These are phyloP conservation scores for Criorhina ranunculi DNA, from an alignment of 2,888 invertebrate genomes.

Conservation along the genomic window DNA sequence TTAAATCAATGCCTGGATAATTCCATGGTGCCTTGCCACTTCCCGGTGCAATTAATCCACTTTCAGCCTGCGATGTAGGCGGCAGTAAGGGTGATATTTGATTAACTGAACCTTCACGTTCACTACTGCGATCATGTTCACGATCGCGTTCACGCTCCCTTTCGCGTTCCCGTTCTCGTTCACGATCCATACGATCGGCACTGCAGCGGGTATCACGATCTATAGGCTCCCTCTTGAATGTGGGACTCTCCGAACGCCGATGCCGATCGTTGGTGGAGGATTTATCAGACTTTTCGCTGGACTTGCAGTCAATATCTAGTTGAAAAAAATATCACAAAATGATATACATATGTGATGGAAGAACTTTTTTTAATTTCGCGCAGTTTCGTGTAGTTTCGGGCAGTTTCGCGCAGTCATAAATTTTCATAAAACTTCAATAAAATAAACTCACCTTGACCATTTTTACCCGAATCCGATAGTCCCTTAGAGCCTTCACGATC, in stretches of 20 bases:
- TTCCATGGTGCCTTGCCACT: slow-evolving; percentile 87
- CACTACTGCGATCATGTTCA: slow-evolving; percentile 81
- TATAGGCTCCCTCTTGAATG: slow-evolving; percentile 82
- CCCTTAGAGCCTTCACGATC: slow-evolving; percentile 85
- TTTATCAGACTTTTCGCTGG: slow-evolving; percentile 84
- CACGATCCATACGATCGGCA: slow-evolving; percentile 80
- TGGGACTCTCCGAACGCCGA: slow-evolving; percentile 81
- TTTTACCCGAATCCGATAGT: slow-evolving; percentile 90
- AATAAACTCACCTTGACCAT: slow-evolving; percentile 90
- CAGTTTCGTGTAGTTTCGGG: slow-evolving; percentile 32
- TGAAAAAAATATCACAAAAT: slow-evolving; percentile 6
- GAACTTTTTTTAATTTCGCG: slow-evolving; percentile 8
- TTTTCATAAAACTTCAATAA: slow-evolving; percentile 38
- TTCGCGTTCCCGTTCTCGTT: slow-evolving; percentile 79
- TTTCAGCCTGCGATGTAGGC: slow-evolving; percentile 84
- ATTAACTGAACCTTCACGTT: slow-evolving; percentile 80
- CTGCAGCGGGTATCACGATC: slow-evolving; percentile 78
- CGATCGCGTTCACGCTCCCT: slow-evolving; percentile 79
- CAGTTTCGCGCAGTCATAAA: slow-evolving; percentile 10
- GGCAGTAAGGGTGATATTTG: slow-evolving; percentile 82
- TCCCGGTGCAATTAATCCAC: slow-evolving; percentile 82
- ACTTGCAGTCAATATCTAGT: slow-evolving; percentile 82
- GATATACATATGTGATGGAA: too few species aligned
- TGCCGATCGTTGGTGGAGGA: slow-evolving; percentile 79
- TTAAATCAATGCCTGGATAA: slow-evolving; percentile 91